Evolutionary conservation across 30 jellyfish, hydroid and myxozoan genomes (phyloP).

Genomic region (Aurelia aurita): DNA sequence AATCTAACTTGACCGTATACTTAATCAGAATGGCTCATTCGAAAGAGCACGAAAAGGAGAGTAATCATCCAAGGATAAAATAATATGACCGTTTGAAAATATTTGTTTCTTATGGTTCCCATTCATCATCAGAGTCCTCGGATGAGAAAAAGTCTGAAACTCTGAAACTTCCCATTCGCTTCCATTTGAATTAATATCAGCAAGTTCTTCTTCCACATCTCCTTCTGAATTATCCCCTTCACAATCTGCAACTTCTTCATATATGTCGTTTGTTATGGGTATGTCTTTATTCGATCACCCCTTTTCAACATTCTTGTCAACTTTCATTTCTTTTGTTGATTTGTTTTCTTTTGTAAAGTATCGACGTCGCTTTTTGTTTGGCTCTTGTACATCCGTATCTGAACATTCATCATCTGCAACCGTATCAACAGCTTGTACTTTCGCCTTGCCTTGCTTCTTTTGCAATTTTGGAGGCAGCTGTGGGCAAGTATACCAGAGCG

Average conservation of each 20-base stretch:
- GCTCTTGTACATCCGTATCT: constrained; percentile 15
- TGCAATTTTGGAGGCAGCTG: constrained; percentile 24
- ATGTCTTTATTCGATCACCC: constrained; percentile 3
- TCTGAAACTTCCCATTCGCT: too few relatives aligned
- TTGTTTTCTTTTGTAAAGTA: neutral
- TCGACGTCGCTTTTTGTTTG: constrained; percentile 17
- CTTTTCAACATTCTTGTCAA: constrained; percentile 5
- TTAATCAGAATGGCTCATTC: too few relatives aligned
- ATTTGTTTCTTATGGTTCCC: too few relatives aligned
- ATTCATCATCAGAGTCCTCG: too few relatives aligned
- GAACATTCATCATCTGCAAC: constrained; percentile 15
- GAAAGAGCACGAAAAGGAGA: too few relatives aligned
- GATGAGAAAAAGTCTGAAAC: too few relatives aligned
- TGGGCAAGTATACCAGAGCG: constrained; percentile 10
- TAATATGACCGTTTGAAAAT: too few relatives aligned
- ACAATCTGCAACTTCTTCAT: constrained; percentile 25
- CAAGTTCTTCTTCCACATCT: too few relatives aligned
- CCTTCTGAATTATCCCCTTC: too few relatives aligned
- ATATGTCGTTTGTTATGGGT: constrained; percentile 4
- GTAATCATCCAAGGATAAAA: too few relatives aligned
- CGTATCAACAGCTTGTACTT: constrained; percentile 20
- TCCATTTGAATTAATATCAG: too few relatives aligned
- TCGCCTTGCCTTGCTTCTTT: constrained; percentile 16
- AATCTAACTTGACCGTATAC: too few relatives aligned
- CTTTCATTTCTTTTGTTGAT: neutral